These are phyloP conservation scores for Macrotis lagotis DNA, from an alignment of 2,113 vertebrate species.

Conservation along the genomic window DNA sequence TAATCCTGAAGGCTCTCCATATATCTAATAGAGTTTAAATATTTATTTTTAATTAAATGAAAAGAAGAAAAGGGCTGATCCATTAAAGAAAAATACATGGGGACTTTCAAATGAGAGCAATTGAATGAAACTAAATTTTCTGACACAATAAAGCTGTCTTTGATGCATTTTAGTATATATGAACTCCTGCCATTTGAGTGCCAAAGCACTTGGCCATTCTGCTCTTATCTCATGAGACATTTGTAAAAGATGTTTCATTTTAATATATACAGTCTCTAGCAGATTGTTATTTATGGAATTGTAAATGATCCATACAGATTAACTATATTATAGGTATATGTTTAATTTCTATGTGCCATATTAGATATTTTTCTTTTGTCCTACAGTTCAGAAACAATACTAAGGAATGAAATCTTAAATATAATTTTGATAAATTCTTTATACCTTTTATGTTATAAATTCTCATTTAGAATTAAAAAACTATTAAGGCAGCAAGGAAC, in stretches of 20 bases:
- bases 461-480: background rate
- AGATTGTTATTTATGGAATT: background rate
- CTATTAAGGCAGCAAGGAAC: background rate
- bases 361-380: background rate
- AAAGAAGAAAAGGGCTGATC: background rate
- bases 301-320: background rate
- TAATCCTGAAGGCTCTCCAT: background rate
- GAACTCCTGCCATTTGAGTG: background rate
- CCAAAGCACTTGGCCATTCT: background rate
- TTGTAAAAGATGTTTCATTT: background rate
- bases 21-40: constrained; percentile 19
- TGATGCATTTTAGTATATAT: background rate
- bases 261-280: background rate
- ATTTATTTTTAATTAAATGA: constrained; percentile 19
- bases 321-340: background rate
- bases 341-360: background rate
- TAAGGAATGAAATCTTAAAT: background rate
- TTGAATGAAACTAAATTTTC: constrained; percentile 2
- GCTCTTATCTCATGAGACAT: background rate
- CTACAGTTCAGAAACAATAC: background rate
- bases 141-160: background rate
- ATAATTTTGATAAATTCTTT: background rate
- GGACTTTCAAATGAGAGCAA: constrained; percentile 37
- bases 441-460: background rate
- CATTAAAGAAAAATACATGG: background rate